These are phyloP conservation scores for Oikopleura vanhoeffeni DNA, from an alignment of 23 tunicate species.

Conservation along the genomic window DNA sequence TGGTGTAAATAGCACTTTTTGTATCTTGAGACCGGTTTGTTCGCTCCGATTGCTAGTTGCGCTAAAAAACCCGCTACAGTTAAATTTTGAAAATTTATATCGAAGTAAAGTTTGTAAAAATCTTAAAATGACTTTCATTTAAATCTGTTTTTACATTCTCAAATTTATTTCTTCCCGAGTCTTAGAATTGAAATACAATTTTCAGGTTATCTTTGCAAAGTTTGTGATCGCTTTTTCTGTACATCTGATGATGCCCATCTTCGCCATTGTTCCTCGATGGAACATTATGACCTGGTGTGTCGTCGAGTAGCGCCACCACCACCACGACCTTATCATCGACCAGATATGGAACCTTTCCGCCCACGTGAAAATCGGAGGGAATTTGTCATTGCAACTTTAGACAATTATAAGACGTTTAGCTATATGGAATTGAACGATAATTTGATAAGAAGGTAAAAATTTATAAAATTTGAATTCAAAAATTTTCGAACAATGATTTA, in stretches of 20 bases:
- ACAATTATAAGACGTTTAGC: neutral
- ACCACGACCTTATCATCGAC: neutral
- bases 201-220: neutral
- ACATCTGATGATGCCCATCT: neutral
- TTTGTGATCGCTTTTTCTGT: neutral
- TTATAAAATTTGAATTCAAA: too few species aligned
- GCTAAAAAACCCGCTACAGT: too few species aligned
- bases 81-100: too few species aligned
- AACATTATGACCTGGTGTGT: neutral
- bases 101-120: too few species aligned
- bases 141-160: too few species aligned
- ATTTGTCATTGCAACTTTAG: neutral
- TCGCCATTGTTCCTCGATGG: neutral
- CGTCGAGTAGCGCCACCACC: neutral
- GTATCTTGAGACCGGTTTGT: too few species aligned
- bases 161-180: too few species aligned
- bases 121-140: too few species aligned
- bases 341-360: neutral
- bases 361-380: neutral
- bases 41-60: too few species aligned
- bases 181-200: too few species aligned
- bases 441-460: neutral
- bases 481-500: too few species aligned
- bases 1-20: too few species aligned
- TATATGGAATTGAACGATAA: neutral